Evolutionary conservation across 2,888 invertebrate species (phyloP).

Genomic region (Drosophila formosana): DNA sequence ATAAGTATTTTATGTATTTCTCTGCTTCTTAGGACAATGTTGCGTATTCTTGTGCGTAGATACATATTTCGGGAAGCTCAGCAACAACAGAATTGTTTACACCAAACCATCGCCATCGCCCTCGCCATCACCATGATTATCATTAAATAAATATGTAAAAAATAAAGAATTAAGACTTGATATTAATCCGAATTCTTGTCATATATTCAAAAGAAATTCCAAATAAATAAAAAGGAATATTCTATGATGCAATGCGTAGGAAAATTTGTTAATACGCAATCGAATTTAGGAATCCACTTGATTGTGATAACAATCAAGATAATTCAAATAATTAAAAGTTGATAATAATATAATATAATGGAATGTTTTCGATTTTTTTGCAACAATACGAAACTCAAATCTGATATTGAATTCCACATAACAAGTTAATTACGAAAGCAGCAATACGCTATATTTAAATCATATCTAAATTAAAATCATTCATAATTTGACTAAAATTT

Average conservation of each 20-base stretch:
- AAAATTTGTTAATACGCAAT: background rate
- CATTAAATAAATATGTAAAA: constrained; percentile 12
- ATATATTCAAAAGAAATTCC: background rate
- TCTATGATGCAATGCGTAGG: background rate
- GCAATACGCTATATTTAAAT: background rate
- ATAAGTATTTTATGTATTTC: constrained; percentile 40
- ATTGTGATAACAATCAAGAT: background rate
- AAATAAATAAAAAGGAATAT: background rate
- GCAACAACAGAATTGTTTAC: constrained; percentile 48
- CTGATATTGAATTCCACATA: background rate
- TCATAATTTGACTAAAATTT: background rate
- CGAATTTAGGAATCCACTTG: background rate
- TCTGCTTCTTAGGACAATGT: constrained; percentile 35
- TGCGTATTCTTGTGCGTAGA: constrained; percentile 56
- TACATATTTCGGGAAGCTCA: constrained; percentile 52
- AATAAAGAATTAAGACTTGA: background rate
- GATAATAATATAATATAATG: no score
- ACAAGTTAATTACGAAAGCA: no score
- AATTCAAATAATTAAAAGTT: no score
- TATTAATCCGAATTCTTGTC: constrained; percentile 14
- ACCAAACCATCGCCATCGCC: background rate
- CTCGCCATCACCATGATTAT: background rate
- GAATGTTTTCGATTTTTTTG: no score
- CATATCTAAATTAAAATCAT: background rate
- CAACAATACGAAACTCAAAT: background rate